Percentiles rank a stretch among this genome's conserved stretches.
phyloP scores from a whole-genome alignment of 2,797 vertebrate species.

The Pteropus rufus region DNA sequence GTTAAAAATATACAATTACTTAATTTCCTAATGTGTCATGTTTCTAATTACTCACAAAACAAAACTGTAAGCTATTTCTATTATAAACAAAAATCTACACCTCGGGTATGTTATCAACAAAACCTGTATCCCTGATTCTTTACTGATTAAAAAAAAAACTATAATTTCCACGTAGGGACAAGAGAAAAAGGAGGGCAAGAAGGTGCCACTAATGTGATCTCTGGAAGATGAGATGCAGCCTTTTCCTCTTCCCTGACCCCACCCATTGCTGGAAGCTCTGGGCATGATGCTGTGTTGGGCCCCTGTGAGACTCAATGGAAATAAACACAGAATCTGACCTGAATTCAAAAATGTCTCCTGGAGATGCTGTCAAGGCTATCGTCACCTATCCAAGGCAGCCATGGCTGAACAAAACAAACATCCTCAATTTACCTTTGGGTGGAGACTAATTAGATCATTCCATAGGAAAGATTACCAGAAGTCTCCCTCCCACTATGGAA shows the following conservation, averaged over 20 bases:
- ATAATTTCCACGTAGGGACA: background rate
- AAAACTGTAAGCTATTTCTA: background rate
- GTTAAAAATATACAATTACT: background rate
- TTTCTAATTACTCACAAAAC: background rate
- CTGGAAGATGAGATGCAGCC: background rate
- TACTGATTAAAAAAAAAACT: background rate
- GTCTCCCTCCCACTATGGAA: background rate
- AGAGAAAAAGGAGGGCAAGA: background rate
- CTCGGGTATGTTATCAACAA: background rate
- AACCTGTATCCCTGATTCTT: background rate
- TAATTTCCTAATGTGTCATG: background rate
- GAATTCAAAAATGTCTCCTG: background rate
- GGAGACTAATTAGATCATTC: background rate
- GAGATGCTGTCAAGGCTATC: background rate
- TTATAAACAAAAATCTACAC: background rate
- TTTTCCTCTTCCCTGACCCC: background rate
- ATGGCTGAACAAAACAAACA: background rate
- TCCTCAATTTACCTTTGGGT: background rate
- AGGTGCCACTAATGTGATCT: accelerated
- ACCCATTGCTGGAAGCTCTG: background rate
- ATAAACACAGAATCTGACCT: background rate
- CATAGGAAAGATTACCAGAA: background rate
- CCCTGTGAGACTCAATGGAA: background rate
- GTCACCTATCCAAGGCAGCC: background rate
- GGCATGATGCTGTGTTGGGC: accelerated